These are phyloP conservation scores for Metopia argyrocephala DNA, from an alignment of 2,888 invertebrate species.

Conservation along the genomic window DNA sequence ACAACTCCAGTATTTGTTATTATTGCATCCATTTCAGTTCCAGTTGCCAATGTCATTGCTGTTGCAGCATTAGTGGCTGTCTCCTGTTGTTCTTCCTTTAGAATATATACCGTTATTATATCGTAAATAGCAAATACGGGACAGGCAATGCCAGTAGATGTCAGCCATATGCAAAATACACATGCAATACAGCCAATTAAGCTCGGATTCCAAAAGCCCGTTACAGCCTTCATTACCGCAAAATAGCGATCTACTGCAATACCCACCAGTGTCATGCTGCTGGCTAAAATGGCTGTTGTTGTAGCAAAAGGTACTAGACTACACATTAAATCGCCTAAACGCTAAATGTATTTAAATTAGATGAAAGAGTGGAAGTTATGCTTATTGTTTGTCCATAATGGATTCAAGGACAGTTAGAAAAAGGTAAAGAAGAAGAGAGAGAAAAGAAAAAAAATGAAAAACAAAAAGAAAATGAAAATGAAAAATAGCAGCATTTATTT, in stretches of 20 bases:
- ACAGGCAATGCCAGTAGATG: constrained; percentile 77
- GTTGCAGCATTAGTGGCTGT: neutral
- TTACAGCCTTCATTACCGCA: constrained; percentile 78
- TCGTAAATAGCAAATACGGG: constrained; percentile 78
- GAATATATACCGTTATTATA: constrained; percentile 70
- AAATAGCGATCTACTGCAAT: constrained; percentile 81
- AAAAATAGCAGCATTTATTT: neutral
- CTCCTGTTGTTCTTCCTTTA: constrained; percentile 45
- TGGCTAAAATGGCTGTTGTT: constrained; percentile 79
- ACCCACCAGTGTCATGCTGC: constrained; percentile 80
- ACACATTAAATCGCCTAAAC: constrained; percentile 79
- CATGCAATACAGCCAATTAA: constrained; percentile 73
- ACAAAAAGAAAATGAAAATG: neutral
- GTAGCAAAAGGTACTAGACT: constrained; percentile 79
- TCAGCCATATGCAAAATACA: constrained; percentile 76
- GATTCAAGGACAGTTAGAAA: neutral
- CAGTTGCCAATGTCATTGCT: neutral
- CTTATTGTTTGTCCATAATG: no score
- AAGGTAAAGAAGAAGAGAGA: no score
- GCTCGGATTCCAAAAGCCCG: constrained; percentile 79
- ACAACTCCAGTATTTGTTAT: neutral
- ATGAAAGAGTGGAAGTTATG: neutral
- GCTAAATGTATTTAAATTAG: constrained; percentile 71
- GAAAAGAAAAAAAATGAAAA: no score
- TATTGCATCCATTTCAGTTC: neutral